phyloP scores from a whole-genome alignment of 2,113 vertebrate species.

The Paradoxurus hermaphroditus region DNA sequence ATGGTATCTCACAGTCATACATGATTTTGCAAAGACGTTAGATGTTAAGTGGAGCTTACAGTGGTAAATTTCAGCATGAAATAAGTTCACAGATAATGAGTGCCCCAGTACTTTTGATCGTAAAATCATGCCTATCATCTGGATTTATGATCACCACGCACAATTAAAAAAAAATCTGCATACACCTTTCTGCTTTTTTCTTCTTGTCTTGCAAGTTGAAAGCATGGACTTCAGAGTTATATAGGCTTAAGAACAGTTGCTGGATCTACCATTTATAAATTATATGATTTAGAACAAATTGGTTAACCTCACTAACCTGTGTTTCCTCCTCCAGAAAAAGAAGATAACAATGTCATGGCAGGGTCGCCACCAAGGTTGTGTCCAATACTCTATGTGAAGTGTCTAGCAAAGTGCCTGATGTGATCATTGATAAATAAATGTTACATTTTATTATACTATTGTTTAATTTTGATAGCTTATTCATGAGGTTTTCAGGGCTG shows the following conservation, averaged over 20 bases:
- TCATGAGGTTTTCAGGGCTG: not conserved
- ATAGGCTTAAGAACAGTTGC: not conserved
- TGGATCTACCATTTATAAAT: not conserved
- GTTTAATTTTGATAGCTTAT: not conserved
- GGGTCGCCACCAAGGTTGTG: too few relatives aligned
- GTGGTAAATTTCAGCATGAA: not conserved
- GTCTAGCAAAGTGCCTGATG: not conserved
- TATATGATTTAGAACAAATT: not conserved
- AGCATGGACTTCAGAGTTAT: not conserved
- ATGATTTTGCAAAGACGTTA: not conserved
- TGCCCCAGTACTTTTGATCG: not conserved
- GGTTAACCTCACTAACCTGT: not conserved
- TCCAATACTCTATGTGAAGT: not conserved
- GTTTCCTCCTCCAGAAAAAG: not conserved
- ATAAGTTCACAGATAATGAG: not conserved
- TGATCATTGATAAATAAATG: not conserved
- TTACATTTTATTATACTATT: not conserved
- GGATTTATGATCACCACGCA: rapidly evolving
- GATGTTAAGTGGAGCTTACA: not conserved
- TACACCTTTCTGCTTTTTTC: not conserved
- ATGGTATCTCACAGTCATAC: not conserved
- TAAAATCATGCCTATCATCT: not conserved
- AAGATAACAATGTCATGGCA: not conserved
- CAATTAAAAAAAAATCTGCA: not conserved
- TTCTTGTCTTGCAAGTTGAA: not conserved